Evolutionary conservation across 2,797 vertebrate species (phyloP).

Genomic region (Myripristis murdjan): DNA sequence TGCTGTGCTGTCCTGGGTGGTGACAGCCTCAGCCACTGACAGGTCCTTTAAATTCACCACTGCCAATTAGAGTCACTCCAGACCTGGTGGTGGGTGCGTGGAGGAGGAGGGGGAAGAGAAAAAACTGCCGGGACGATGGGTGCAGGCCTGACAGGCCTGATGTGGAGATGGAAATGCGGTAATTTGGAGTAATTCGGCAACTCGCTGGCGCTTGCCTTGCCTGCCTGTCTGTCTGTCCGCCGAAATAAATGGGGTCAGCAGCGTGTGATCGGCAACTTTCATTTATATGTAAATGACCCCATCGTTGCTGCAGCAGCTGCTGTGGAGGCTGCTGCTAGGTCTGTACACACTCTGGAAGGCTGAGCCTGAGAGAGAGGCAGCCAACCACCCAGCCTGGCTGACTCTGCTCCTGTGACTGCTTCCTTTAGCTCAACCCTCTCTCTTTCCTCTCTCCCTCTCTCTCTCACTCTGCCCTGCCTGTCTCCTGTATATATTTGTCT

Average conservation of each 20-base stretch:
- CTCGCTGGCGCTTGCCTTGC: constrained; percentile 84
- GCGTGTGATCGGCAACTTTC: constrained; percentile 91
- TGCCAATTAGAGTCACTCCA: constrained; percentile 88
- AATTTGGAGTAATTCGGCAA: constrained; percentile 91
- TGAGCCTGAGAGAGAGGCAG: constrained; percentile 56
- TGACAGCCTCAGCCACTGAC: constrained; percentile 83
- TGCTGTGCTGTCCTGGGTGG: constrained; percentile 73
- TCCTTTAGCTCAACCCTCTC: constrained; percentile 20
- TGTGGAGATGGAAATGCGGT: constrained; percentile 90
- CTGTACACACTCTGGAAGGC: constrained; percentile 70
- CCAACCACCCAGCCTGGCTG: constrained; percentile 25
- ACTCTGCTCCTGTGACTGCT: constrained; percentile 30
- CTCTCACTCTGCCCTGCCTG: neutral
- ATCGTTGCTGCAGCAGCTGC: constrained; percentile 80
- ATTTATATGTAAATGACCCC: constrained; percentile 92
- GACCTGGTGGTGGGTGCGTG: constrained; percentile 72
- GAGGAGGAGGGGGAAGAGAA: constrained; percentile 47
- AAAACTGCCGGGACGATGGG: constrained; percentile 78
- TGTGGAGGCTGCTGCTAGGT: constrained; percentile 74
- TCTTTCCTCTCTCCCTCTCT: neutral
- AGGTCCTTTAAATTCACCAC: constrained; percentile 87
- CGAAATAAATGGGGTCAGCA: constrained; percentile 90
- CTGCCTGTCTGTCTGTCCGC: constrained; percentile 88
- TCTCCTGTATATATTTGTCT: neutral
- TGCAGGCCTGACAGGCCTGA: constrained; percentile 85